Evolutionary conservation across 2,797 vertebrate genomes (phyloP), one percentile per base, ranked within the genome.

Genomic region (Lates japonicus): DNA sequence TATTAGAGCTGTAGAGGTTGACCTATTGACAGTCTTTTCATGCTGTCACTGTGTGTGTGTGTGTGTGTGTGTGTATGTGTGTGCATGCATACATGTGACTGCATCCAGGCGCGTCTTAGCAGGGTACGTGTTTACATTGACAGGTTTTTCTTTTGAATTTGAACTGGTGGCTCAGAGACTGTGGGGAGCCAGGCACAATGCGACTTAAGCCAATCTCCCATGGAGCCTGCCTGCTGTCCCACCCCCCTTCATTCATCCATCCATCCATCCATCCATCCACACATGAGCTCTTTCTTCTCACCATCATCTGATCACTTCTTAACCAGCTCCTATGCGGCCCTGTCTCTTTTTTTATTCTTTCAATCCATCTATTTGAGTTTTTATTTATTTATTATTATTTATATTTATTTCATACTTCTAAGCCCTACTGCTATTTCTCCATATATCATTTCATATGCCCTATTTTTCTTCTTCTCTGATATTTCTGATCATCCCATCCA

Each of bases 171-270:
- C 81, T 88, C 72, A 46, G 71, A 60, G 74, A 82, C 81, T 31
- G 76, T 74, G 63, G 90, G 92, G 84, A 85, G 83, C 76, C 82
- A 51, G 57, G 74, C 87, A 89, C 81, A 84, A 85, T 57, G 83
- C 88, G 89, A 84, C 87, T 92, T 93, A 90, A 95, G 81, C 87
- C 90, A 82, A 76, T 78, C 88, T 90, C 91, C 90, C 85, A 74
- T 65, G 22, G 89, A 93, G 86, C 65, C 69, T 66, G 70, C 91
- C 90, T 80, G 85, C 87, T 92, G 89, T 83, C 80, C 81, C 13
- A n/a, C 78, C 81, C 67, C 71, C 81, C 75, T 86, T 72, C 63
- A 62, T 74, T 52, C 83, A 67, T 85, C 77, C 74, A 52, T 78
- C 77, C 74, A 65, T 79, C 68, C 49, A 59, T 71, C 60, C 81